Evolutionary conservation across 2,888 invertebrate genomes (phyloP).

Genomic region (Nephrocerus scutellatus): DNA sequence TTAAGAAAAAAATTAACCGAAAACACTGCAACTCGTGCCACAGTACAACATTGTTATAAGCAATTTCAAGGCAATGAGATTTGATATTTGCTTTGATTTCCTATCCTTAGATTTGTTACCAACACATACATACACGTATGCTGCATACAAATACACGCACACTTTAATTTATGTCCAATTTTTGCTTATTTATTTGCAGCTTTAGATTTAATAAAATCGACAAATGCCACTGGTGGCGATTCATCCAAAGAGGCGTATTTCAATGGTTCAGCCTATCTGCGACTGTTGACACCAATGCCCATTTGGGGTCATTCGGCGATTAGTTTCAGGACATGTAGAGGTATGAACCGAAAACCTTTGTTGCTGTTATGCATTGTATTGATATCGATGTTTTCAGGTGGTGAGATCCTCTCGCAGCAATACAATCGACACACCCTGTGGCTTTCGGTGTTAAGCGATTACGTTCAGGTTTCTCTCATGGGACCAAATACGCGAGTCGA

Average conservation of each 20-base stretch:
- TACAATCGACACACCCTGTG: conserved; percentile 58
- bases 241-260: conserved; percentile 70
- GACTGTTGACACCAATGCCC: conserved; percentile 64
- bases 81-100: background rate
- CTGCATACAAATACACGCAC: conserved; percentile 1
- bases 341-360: conserved; percentile 44
- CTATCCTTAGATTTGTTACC: too few species aligned
- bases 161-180: conserved; percentile 8
- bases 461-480: conserved; percentile 55
- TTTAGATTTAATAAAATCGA: conserved; percentile 22
- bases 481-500: conserved; percentile 54
- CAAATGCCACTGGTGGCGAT: conserved; percentile 32
- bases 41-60: too few species aligned
- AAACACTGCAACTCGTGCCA: too few species aligned
- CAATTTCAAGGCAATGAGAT: too few species aligned
- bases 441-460: conserved; percentile 55
- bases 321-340: conserved; percentile 74
- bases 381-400: conserved; percentile 49
- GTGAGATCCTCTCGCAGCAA: conserved; percentile 63
- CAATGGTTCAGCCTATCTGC: conserved; percentile 71
- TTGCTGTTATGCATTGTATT: background rate
- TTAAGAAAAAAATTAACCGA: too few species aligned
- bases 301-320: conserved; percentile 74
- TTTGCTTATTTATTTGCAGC: conserved; percentile 17
- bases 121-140: conserved; percentile 8